These are phyloP conservation scores for Synodontis membranacea DNA, from an alignment of 2,113 vertebrate species.

Conservation along the genomic window DNA sequence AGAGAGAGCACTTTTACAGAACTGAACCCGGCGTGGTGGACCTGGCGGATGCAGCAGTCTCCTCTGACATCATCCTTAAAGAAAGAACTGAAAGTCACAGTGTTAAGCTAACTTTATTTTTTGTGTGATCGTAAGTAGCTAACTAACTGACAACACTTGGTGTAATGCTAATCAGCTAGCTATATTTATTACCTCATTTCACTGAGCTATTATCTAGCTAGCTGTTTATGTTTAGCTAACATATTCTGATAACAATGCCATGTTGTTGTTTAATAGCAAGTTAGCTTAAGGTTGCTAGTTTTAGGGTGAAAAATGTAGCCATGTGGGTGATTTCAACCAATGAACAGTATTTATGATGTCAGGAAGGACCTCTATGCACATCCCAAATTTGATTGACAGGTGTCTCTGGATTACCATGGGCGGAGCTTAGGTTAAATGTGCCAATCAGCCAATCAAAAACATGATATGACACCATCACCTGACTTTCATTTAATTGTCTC, in stretches of 20 bases:
- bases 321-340: background rate
- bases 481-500: background rate
- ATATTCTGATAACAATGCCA: background rate
- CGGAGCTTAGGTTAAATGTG: background rate
- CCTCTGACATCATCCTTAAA: slow-evolving; percentile 22
- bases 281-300: background rate
- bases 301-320: background rate
- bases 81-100: background rate
- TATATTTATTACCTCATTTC: slow-evolving; percentile 11
- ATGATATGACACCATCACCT: background rate
- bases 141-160: background rate
- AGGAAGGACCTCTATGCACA: background rate
- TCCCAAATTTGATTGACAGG: slow-evolving; percentile 7
- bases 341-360: background rate
- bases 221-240: slow-evolving; percentile 15
- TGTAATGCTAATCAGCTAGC: background rate
- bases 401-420: background rate
- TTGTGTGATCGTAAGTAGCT: background rate
- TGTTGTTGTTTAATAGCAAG: background rate
- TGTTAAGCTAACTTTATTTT: background rate
- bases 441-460: background rate
- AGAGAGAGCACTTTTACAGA: background rate
- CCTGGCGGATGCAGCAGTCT: background rate
- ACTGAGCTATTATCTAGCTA: slow-evolving; percentile 6
- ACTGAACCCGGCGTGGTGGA: background rate